Base-by-base conservation (phyloP, 2,888 invertebrate species). In the Carcina quercana region DNA sequence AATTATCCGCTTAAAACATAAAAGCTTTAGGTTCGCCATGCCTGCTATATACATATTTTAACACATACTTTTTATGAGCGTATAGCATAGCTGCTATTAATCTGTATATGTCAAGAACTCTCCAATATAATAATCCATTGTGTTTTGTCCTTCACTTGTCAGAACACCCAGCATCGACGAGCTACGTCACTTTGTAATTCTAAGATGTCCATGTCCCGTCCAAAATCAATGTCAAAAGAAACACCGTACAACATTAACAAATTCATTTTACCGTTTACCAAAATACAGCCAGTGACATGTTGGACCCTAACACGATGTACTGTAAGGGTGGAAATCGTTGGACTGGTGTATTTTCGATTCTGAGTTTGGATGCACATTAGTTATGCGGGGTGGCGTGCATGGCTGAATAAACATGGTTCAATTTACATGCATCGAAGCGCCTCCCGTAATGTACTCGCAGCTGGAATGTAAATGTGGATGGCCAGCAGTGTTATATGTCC, bases 341-440 rank as follows among this genome's bases (percentile, higher is more conserved):
- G 7, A 7, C 7, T 17, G 17, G 5, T 5, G 17, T 5, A 7
- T 17, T 17, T 5, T 17, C 7, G 5, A 17, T 17, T 17, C 47
- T 54, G 59, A 59, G 58, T 54, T 55, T 39, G 47, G 31, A 33
- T 33, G 53, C 52, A 45, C 47, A 56, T 50, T 75, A 73, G 55
- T 59, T 68, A 79, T 79, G 75, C 80, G 72, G 68, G 72, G 65
- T 72, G 65, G 67, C 68, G 59, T 60, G 63, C 68, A 65, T 62
- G 61, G 64, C 68, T 76, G 82, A 80, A 80, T 80, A 79, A 75
- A 79, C 82, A 79, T 74, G 61, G 60, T 57, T 53, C 72, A 59
- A 76, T 83, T 82, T 74, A 75, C 79, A 83, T 83, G 82, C 80
- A 79, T 72, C 75, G 70, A 59, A 69, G 79, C 65, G 52, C 63